phyloP scores from a whole-genome alignment of 2,888 invertebrate genomes.

The Ormia ochracea region DNA sequence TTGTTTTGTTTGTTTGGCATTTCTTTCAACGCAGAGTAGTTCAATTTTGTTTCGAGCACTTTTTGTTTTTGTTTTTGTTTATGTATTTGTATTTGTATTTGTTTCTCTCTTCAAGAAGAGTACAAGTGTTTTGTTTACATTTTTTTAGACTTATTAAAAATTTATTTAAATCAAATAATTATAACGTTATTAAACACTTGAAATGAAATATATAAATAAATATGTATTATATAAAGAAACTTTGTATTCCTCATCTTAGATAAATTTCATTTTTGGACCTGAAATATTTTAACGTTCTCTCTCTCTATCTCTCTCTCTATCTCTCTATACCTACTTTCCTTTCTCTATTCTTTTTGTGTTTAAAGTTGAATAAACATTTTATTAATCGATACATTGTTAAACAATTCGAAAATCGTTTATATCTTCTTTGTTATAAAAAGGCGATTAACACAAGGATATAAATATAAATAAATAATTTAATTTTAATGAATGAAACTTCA shows the following conservation, averaged over 20 bases:
- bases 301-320: not conserved
- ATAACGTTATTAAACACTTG: slow-evolving; percentile 18
- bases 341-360: slow-evolving; percentile 25
- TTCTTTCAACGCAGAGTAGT: slow-evolving; percentile 66
- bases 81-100: slow-evolving; percentile 71
- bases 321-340: not conserved
- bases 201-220: too few species aligned
- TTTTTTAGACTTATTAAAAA: slow-evolving; percentile 69
- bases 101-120: slow-evolving; percentile 67
- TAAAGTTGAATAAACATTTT: slow-evolving; percentile 9
- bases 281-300: slow-evolving; percentile 60
- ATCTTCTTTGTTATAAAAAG: slow-evolving; percentile 11
- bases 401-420: not conserved
- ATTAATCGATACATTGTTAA: slow-evolving; percentile 26
- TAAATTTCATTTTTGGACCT: slow-evolving; percentile 75
- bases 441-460: slow-evolving; percentile 24
- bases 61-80: too few species aligned
- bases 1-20: slow-evolving; percentile 1
- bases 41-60: slow-evolving; percentile 70
- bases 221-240: slow-evolving; percentile 72
- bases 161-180: not conserved
- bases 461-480: not conserved
- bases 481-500: not conserved
- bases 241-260: slow-evolving; percentile 74
- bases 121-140: slow-evolving; percentile 68